Evolutionary conservation across 2,888 invertebrate genomes (phyloP), one percentile per base, ranked within the genome.

Genomic region (Ectemnius cavifrons): DNA sequence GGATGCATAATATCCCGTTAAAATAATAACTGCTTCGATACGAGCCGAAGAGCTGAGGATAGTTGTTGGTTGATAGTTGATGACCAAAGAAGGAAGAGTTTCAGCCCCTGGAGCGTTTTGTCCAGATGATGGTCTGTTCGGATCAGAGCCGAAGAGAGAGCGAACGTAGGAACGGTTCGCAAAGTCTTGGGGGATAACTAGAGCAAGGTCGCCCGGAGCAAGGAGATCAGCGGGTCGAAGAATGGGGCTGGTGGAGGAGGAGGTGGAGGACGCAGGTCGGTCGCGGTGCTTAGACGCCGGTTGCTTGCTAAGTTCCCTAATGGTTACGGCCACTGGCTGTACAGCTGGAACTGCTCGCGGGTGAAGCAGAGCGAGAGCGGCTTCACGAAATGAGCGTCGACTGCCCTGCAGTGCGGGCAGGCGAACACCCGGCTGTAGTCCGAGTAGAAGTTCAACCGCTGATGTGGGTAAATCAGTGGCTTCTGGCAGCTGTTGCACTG

Each of bases 331-430:
- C 96, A 95, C 94, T 95, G 93, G 92, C 95, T 94, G 91, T 92
- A 93, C 83, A 94, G 92, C 92, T 94, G 93, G 89, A 92, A 93
- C 67, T 92, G 92, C 92, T 94, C 94, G 92, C 96, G 95, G 87
- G 95, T 94, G 93, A 95, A 97, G 93, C 96, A 96, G 91, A 95
- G 94, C 80, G 94, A 93, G 89, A 98, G 93, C 67, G 97, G 96
- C 93, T 98, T 98, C 85, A 98, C 97, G 93, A 98, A 98, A 93
- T 99, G 98, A 70, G 96, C 96, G 92, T 98, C 98, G 86, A 96
- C 93, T 67, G 95, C 94, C 87, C 96, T 95, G 93, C 98, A 99
- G 91, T 96, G 96, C 49, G 97, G 97, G 92, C 99, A 99, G 84
- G 96, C 95, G 89, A 97, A 94, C 87, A 96, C 94, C 90, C 97